Evolutionary conservation across 2,888 invertebrate genomes (phyloP), one percentile per base, ranked within the genome.

Genomic region (Biston stratarius): DNA sequence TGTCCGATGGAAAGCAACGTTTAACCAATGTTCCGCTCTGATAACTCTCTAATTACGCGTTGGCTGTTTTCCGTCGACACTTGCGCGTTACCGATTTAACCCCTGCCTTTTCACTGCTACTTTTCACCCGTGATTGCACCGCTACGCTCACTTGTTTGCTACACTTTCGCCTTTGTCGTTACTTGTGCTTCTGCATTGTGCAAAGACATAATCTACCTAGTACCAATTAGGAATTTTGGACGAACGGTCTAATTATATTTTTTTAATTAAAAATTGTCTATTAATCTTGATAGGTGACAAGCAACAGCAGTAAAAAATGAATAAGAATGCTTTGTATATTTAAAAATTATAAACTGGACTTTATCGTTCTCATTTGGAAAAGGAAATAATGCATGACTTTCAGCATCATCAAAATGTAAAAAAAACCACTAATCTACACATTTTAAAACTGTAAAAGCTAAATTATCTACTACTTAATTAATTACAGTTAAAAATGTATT

Each of bases 11-110:
- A 93, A 93, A 94, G 92, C 91, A 90, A 85, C 89, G 89, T 91
- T 94, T 92, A 91, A 90, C 94, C 92, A 92, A 93, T 93, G 93
- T 92, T 91, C 85, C 86, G 92, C 92, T 93, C 94, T 93, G 89
- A 94, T 93, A 92, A 92, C 89, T 90, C 88, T 91, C 88, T 92
- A 92, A 94, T 92, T 93, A 90, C 90, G 85, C 84, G 78, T 87
- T 86, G 79, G 84, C 86, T 83, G 87, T 92, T 92, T 91, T 90
- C 91, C 91, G 89, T 92, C 88, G 90, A 88, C 90, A 90, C 90
- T 90, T 82, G 83, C 79, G 81, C 80, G 81, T 84, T 87, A 83
- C 83, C 77, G 81, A 82, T 80, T 88, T 91, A 91, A 92, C 92
- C 92, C 89, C 84, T 90, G 87, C 86, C 87, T 90, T 90, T 91